Evolutionary conservation across 2,888 invertebrate genomes (phyloP).

Genomic region (Lucinisca nassula): DNA sequence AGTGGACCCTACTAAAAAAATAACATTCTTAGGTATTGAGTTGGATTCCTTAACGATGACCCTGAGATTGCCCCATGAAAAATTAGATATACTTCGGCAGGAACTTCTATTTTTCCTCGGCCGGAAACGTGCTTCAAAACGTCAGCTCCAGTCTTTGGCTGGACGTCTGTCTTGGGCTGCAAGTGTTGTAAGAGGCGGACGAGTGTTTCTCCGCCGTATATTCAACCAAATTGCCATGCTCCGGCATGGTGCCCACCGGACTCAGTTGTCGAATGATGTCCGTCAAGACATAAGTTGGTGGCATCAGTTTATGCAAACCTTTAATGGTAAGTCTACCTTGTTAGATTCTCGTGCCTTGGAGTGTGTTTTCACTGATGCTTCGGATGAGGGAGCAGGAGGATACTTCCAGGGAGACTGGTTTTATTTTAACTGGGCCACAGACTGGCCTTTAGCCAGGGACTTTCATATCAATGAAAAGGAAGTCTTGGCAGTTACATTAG

Average conservation of each 20-base stretch:
- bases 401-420: conserved; percentile 28
- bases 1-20: no score
- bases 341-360: conserved; percentile 1
- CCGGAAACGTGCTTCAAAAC: no score
- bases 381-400: conserved; percentile 21
- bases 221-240: no score
- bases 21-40: conserved; percentile 18
- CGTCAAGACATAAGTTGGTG: conserved; percentile 31
- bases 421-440: conserved; percentile 23
- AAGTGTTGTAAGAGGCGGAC: no score
- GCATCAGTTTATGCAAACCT: not conserved
- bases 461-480: no score
- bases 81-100: no score
- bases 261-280: no score
- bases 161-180: no score
- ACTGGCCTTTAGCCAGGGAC: not conserved
- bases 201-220: no score
- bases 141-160: no score
- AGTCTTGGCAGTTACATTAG: conserved; percentile 1
- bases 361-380: conserved; percentile 27
- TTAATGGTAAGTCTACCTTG: conserved; percentile 17
- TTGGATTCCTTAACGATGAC: conserved; percentile 18
- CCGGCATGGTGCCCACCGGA: no score
- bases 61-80: conserved; percentile 5
- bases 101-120: no score